Evolutionary conservation across 2,888 invertebrate species (phyloP).

Genomic region (Drosophila barbarae): DNA sequence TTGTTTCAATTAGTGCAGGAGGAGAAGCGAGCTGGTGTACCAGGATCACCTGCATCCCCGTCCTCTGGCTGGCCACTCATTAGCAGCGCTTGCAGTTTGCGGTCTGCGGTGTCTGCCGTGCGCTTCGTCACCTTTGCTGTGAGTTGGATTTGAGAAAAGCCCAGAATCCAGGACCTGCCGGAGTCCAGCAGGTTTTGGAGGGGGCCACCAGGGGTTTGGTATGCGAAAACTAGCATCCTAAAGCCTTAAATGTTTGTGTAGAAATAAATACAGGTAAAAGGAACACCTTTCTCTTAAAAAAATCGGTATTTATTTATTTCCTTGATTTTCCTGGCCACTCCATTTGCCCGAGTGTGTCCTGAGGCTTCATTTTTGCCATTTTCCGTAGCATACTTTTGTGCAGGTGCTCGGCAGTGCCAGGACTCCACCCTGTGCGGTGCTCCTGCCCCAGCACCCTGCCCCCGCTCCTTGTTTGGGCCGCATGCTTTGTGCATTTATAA

Average conservation of each 20-base stretch:
- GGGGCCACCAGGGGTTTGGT: neutral
- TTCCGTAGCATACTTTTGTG: conserved; percentile 61
- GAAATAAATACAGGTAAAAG: neutral
- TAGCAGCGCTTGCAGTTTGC: conserved; percentile 67
- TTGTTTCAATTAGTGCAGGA: conserved; percentile 59
- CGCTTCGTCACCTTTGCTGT: conserved; percentile 19
- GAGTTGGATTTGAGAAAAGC: neutral
- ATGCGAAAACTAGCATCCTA: neutral
- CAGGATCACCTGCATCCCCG: conserved; percentile 1
- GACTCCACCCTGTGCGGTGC: neutral
- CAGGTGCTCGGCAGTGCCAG: conserved; percentile 11
- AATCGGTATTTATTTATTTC: conserved; percentile 7
- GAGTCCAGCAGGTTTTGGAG: neutral
- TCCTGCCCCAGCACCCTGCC: neutral
- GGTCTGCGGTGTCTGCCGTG: conserved; percentile 46
- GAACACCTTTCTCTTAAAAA: neutral
- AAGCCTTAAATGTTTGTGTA: neutral
- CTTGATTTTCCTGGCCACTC: neutral
- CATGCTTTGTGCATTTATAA: conserved; percentile 74
- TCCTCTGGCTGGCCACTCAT: conserved; percentile 50
- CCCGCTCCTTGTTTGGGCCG: conserved; percentile 8
- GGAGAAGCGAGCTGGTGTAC: neutral
- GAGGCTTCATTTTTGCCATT: conserved; percentile 56
- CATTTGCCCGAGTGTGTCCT: conserved; percentile 1
- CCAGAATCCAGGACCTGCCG: neutral